phyloP scores from a whole-genome alignment of 2,113 vertebrate species.

The Myotis davidii region DNA sequence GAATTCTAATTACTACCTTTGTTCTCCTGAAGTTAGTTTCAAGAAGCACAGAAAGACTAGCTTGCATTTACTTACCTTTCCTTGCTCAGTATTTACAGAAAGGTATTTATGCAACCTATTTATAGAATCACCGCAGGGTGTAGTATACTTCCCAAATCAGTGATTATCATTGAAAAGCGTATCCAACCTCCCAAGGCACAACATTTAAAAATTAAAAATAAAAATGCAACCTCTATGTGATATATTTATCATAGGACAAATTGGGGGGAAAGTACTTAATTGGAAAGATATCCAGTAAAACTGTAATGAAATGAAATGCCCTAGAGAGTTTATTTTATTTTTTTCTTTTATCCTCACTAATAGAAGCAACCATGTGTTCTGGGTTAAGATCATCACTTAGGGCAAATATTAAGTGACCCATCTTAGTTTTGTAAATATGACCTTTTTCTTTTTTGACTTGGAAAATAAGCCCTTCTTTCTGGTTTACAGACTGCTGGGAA shows the following conservation, averaged over 20 bases:
- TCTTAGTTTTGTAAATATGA: not conserved
- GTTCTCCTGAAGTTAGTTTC: slow-evolving; percentile 48
- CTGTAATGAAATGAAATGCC: not conserved
- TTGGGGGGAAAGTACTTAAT: not conserved
- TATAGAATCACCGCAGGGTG: not conserved
- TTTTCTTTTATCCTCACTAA: slow-evolving; percentile 25
- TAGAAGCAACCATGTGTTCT: not conserved
- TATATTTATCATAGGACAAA: not conserved
- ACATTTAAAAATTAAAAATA: slow-evolving; percentile 14
- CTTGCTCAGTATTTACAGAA: not conserved
- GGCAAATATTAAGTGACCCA: not conserved
- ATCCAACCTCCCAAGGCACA: not conserved
- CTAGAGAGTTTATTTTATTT: not conserved
- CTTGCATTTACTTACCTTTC: slow-evolving; percentile 10
- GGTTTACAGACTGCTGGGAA: not conserved
- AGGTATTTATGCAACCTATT: not conserved
- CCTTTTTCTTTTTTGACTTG: slow-evolving; percentile 16
- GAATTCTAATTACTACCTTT: slow-evolving; percentile 54
- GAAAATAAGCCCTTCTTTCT: not conserved
- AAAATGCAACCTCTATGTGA: not conserved
- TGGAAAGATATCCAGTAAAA: slow-evolving; percentile 19
- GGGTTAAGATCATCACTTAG: not conserved
- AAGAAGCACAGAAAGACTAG: not conserved
- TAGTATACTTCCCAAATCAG: not conserved
- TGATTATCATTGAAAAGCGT: not conserved